Evolutionary conservation across 2,797 vertebrate genomes (phyloP).

Genomic region (Alectoris magna): DNA sequence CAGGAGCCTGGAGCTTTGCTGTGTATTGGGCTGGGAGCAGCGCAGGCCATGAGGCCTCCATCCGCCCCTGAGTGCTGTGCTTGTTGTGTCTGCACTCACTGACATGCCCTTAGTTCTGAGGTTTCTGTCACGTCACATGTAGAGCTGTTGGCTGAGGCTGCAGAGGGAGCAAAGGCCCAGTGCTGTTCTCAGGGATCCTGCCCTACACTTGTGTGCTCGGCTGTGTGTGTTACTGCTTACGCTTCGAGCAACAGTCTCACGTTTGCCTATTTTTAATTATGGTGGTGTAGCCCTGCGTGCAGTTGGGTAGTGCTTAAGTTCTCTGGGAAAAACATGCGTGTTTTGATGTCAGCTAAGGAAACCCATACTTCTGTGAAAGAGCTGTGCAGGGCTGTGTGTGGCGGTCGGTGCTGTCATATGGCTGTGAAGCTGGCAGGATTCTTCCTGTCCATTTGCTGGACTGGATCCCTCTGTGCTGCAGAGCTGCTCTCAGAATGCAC

Average conservation of each 20-base stretch:
- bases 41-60: neutral
- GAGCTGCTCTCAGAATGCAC: neutral
- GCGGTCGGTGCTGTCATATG: neutral
- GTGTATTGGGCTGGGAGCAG: neutral
- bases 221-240: neutral
- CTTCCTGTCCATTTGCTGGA: neutral
- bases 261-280: neutral
- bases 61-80: neutral
- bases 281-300: neutral
- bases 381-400: neutral
- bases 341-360: neutral
- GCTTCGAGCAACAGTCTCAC: neutral
- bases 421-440: neutral
- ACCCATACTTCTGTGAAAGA: rapidly evolving
- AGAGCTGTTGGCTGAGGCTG: neutral
- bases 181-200: neutral
- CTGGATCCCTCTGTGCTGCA: neutral
- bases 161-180: neutral
- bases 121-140: neutral
- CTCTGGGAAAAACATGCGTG: rapidly evolving
- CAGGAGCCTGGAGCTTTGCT: neutral
- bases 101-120: neutral
- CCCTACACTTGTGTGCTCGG: neutral
- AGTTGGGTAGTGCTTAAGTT: neutral
- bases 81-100: neutral